These are phyloP conservation scores for Gymnosoma rotundatum DNA, from an alignment of 2,888 invertebrate genomes.

Conservation along the genomic window DNA sequence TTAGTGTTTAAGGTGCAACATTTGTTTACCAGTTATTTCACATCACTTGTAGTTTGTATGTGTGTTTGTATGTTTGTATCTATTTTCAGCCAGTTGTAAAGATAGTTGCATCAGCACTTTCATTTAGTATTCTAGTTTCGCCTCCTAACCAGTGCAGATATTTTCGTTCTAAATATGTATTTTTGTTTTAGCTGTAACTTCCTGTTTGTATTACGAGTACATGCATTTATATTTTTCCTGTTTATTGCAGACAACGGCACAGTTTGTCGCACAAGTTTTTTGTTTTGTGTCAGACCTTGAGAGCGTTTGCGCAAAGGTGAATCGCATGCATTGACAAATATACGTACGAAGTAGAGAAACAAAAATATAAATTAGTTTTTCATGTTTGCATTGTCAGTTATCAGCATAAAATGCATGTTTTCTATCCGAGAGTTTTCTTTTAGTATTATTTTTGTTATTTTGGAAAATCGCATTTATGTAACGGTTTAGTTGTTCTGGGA, in stretches of 20 bases:
- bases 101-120: constrained; percentile 67
- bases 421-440: constrained; percentile 70
- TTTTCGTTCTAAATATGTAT: constrained; percentile 64
- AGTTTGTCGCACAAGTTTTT: constrained; percentile 49
- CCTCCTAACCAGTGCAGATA: constrained; percentile 21
- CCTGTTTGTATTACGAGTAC: constrained; percentile 62
- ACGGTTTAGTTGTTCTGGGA: constrained; percentile 62
- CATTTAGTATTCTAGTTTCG: constrained; percentile 63
- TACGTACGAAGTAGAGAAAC: constrained; percentile 46
- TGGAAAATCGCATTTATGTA: constrained; percentile 46
- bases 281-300: constrained; percentile 37
- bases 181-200: constrained; percentile 63
- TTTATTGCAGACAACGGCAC: constrained; percentile 54
- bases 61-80: neutral
- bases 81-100: constrained; percentile 10
- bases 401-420: constrained; percentile 75
- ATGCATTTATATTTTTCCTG: constrained; percentile 41
- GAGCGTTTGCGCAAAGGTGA: constrained; percentile 50
- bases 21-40: constrained; percentile 47
- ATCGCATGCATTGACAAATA: constrained; percentile 50
- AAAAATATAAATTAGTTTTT: constrained; percentile 81
- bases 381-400: constrained; percentile 81
- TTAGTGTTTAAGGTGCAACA: constrained; percentile 9
- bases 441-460: constrained; percentile 39
- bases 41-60: constrained; percentile 8